Percentiles rank a stretch among this genome's conserved stretches.
phyloP scores from a whole-genome alignment of 2,113 vertebrate genomes.

The Callocephalon fimbriatum region DNA sequence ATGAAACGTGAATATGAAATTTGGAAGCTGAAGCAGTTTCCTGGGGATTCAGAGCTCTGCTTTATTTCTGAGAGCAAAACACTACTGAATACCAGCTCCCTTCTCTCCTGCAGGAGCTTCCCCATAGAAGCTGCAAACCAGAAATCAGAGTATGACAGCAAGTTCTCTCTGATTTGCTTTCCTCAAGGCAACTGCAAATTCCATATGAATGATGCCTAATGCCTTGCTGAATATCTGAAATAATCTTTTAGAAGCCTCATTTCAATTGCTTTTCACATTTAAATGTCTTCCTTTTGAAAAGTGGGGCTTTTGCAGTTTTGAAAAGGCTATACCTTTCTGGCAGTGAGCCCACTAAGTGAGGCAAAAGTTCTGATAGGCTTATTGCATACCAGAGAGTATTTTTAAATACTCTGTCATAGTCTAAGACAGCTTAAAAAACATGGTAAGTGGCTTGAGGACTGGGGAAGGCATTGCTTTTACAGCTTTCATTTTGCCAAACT shows the following conservation, averaged over 20 bases:
- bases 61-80: not conserved
- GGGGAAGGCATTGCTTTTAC: not conserved
- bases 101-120: not conserved
- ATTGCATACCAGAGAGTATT: not conserved
- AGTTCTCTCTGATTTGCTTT: not conserved
- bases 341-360: not conserved
- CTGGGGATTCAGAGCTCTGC: not conserved
- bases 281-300: not conserved
- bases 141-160: not conserved
- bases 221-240: not conserved
- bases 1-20: not conserved
- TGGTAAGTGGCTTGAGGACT: not conserved
- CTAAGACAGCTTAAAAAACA: not conserved
- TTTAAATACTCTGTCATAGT: not conserved
- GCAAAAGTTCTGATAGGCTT: not conserved
- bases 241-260: not conserved
- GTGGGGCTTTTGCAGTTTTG: not conserved
- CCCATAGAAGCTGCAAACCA: not conserved
- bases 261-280: not conserved
- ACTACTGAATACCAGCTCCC: not conserved
- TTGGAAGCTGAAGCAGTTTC: not conserved
- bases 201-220: not conserved
- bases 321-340: not conserved
- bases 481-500: not conserved
- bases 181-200: not conserved